Conservation (phyloP, 2,888 invertebrate genomes). For the Agonopterix alstromeriana region DNA sequence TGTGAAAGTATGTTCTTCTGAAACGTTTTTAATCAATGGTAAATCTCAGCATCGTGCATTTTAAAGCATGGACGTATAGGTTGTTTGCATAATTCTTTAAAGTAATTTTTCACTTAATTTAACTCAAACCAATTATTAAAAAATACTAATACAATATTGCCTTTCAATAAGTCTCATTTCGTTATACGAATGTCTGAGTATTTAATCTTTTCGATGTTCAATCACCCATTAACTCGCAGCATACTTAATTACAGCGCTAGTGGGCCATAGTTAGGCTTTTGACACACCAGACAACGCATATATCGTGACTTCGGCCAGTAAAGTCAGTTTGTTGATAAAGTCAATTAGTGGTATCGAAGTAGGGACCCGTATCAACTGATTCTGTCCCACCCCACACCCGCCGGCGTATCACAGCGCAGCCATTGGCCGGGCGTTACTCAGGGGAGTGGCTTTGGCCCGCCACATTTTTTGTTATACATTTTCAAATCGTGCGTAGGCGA, state of each 20-base stretch:
- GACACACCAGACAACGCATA: conserved; percentile 71
- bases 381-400: conserved; percentile 60
- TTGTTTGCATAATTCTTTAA: too few species aligned
- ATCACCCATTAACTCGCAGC: conserved; percentile 57
- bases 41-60: too few species aligned
- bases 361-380: conserved; percentile 69
- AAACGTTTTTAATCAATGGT: too few species aligned
- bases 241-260: conserved; percentile 65
- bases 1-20: too few species aligned
- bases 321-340: conserved; percentile 77
- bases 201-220: conserved; percentile 15
- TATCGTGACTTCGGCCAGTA: conserved; percentile 74
- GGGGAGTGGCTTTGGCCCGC: conserved; percentile 63
- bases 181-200: too few species aligned
- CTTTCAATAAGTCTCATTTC: too few species aligned
- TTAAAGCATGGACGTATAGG: too few species aligned
- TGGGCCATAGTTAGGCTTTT: conserved; percentile 70
- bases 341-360: conserved; percentile 75
- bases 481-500: conserved; percentile 63
- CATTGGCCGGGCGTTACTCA: conserved; percentile 58
- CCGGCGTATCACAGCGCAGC: conserved; percentile 41
- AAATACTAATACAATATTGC: too few species aligned
- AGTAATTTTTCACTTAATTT: too few species aligned
- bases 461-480: conserved; percentile 63
- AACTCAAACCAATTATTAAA: too few species aligned